These are phyloP conservation scores for Centroberyx gerrardi DNA, from an alignment of 2,797 vertebrate genomes.

Conservation along the genomic window DNA sequence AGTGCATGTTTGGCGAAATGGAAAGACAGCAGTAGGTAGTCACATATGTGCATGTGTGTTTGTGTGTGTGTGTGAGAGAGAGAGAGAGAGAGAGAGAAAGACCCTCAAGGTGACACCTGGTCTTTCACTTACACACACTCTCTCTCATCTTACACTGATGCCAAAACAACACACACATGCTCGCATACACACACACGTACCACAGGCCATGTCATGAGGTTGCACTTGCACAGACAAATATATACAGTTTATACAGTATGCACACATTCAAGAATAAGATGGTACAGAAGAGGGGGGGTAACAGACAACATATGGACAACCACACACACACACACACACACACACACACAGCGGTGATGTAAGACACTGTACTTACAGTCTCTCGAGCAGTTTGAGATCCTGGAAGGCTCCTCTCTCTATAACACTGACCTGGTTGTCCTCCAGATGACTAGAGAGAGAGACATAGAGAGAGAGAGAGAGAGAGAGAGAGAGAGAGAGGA, in stretches of 20 bases:
- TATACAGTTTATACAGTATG: no score
- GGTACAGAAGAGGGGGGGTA: no score
- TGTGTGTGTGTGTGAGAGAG: neutral
- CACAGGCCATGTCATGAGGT: no score
- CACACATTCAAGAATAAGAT: no score
- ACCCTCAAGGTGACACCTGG: constrained; percentile 5
- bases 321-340: neutral
- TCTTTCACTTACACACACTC: neutral
- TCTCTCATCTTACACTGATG: neutral
- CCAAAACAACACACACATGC: neutral
- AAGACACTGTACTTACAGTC: constrained; percentile 91
- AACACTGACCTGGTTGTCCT: constrained; percentile 97
- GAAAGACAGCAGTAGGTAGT: constrained; percentile 12
- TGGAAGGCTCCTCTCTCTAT: constrained; percentile 98
- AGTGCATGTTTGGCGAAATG: constrained; percentile 1
- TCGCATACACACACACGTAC: neutral
- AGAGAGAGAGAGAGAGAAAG: constrained; percentile 3
- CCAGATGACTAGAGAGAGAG: constrained; percentile 89
- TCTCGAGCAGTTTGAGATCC: constrained; percentile 97
- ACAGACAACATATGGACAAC: neutral
- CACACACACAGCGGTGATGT: neutral
- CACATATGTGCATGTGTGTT: constrained; percentile 12
- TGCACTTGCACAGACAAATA: no score
- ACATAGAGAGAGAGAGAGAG: constrained; percentile 37
- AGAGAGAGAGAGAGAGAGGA: neutral